A percentile compares a stretch with the other conserved stretches of the same genome.
Evolutionary conservation across 2,113 vertebrate species (phyloP).

Genomic region (Suricata suricatta): DNA sequence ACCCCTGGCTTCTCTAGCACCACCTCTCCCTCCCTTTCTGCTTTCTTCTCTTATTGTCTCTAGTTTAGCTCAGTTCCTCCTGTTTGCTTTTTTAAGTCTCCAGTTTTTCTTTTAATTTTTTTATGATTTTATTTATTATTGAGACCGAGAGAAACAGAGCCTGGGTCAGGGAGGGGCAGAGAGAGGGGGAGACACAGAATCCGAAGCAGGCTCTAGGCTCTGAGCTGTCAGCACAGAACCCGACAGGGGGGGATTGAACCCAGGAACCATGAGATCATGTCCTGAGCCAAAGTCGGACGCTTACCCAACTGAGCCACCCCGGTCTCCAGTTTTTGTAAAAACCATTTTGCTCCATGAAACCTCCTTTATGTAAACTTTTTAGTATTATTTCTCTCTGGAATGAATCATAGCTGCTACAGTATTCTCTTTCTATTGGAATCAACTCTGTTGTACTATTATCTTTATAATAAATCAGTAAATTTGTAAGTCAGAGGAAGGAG

Average conservation of each 20-base stretch:
- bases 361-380: not conserved
- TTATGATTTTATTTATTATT: no score
- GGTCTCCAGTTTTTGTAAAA: not conserved
- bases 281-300: no score
- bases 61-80: not conserved
- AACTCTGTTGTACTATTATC: not conserved
- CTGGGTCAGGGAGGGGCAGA: no score
- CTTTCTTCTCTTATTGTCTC: not conserved
- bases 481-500: not conserved
- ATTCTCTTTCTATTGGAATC: not conserved
- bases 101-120: not conserved
- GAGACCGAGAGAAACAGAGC: no score
- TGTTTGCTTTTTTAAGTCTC: not conserved
- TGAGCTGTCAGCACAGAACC: no score
- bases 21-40: not conserved
- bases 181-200: no score
- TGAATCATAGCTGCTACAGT: not conserved
- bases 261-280: no score
- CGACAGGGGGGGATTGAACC: no score
- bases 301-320: no score
- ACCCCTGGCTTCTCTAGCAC: accelerated
- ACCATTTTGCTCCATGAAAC: not conserved
- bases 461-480: not conserved
- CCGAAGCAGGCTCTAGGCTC: no score
- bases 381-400: not conserved